Percentiles rank a stretch among this genome's conserved stretches.
phyloP scores from a whole-genome alignment of 92 coral and sea anemone genomes.

The Heteractis magnifica region DNA sequence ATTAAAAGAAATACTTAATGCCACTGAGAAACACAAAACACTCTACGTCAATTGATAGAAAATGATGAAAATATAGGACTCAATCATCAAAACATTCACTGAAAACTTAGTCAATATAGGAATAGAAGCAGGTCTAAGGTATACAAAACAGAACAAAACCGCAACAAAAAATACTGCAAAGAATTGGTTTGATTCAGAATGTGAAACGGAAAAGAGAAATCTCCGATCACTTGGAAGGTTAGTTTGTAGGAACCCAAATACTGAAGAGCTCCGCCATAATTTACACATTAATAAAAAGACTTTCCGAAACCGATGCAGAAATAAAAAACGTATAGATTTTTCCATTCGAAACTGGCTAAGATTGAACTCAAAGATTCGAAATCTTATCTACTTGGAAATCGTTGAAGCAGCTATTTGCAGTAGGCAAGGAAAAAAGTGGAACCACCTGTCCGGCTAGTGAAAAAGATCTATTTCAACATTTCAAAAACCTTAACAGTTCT shows the following conservation, averaged over 20 bases:
- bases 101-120: neutral
- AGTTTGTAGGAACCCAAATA: neutral
- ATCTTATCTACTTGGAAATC: too few species aligned
- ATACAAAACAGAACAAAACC: too few species aligned
- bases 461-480: too few species aligned
- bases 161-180: neutral
- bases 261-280: neutral
- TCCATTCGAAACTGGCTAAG: neutral
- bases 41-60: neutral
- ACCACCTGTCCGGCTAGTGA: neutral
- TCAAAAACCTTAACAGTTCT: too few species aligned
- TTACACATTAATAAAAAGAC: neutral
- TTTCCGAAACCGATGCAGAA: neutral
- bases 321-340: neutral
- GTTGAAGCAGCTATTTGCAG: neutral
- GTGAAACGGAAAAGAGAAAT: constrained; percentile 15
- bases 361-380: neutral
- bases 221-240: constrained; percentile 5
- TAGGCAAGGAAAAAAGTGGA: neutral
- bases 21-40: neutral
- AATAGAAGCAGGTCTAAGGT: too few species aligned
- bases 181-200: neutral
- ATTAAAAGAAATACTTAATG: too few species aligned
- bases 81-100: neutral
- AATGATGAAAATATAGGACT: neutral